phyloP scores from a whole-genome alignment of 2,113 vertebrate species.

The Parus major region DNA sequence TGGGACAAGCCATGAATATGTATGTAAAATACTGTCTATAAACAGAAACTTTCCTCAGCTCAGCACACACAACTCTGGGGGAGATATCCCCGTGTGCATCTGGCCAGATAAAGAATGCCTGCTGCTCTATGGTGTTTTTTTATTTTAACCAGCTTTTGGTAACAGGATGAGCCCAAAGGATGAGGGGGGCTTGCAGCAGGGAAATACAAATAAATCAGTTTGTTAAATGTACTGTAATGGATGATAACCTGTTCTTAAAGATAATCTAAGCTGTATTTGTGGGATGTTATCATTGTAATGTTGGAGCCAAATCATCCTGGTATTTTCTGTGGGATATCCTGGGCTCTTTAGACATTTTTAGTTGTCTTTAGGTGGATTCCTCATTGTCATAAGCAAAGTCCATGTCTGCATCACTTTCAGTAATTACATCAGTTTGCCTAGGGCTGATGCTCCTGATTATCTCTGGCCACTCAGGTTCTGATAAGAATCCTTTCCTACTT shows the following conservation, averaged over 20 bases:
- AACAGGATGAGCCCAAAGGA: background rate
- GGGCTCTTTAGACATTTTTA: background rate
- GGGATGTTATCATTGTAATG: background rate
- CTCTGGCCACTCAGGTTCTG: background rate
- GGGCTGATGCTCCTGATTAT: background rate
- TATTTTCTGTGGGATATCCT: background rate
- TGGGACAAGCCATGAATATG: background rate
- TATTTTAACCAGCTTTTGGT: background rate
- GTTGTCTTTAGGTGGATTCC: background rate
- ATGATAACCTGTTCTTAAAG: background rate
- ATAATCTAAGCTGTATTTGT: background rate
- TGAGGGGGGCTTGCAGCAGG: background rate
- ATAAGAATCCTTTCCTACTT: background rate
- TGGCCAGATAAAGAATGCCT: background rate
- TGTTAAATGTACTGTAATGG: background rate
- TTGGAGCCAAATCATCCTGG: background rate
- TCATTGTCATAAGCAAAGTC: background rate
- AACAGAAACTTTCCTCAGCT: background rate
- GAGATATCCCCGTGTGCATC: background rate
- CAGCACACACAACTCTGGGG: background rate
- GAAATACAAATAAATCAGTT: fast-evolving
- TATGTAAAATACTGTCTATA: background rate
- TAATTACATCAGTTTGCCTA: background rate
- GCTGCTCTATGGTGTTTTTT: background rate
- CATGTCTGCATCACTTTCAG: background rate